These are phyloP conservation scores for Ceyx margarethae DNA, from an alignment of 2,113 vertebrate genomes.

Conservation along the genomic window DNA sequence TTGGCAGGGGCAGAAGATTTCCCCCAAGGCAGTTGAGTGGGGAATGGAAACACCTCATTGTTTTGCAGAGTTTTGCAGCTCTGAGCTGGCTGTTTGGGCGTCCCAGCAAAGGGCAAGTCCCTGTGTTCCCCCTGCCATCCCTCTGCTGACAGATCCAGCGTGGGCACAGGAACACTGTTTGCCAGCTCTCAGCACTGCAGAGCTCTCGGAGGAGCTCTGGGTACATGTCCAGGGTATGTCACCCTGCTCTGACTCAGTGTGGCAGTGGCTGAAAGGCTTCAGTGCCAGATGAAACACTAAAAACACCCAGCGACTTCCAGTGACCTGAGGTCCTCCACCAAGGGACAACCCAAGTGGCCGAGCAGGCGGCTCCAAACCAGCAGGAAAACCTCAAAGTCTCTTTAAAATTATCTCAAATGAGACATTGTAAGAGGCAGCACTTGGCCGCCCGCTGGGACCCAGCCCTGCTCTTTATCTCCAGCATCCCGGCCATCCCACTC, in stretches of 20 bases:
- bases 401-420: background rate
- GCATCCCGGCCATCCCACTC: background rate
- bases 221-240: fast-evolving
- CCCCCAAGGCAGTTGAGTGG: constrained; percentile 13
- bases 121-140: fast-evolving
- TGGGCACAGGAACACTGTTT: background rate
- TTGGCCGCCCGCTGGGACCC: fast-evolving
- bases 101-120: background rate
- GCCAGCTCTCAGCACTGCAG: background rate
- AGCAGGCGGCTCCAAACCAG: fast-evolving
- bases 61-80: background rate
- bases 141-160: background rate
- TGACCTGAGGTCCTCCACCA: background rate
- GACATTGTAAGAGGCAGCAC: background rate
- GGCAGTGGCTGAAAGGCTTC: background rate
- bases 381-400: background rate
- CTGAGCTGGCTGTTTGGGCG: background rate
- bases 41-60: background rate
- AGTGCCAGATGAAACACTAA: background rate
- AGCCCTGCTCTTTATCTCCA: background rate
- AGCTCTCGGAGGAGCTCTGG: background rate
- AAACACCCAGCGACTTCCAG: background rate
- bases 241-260: fast-evolving
- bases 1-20: background rate
- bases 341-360: background rate